Evolutionary conservation across 1,140 invertebrate genomes (phyloP).

Genomic region (Whitmania pigra): DNA sequence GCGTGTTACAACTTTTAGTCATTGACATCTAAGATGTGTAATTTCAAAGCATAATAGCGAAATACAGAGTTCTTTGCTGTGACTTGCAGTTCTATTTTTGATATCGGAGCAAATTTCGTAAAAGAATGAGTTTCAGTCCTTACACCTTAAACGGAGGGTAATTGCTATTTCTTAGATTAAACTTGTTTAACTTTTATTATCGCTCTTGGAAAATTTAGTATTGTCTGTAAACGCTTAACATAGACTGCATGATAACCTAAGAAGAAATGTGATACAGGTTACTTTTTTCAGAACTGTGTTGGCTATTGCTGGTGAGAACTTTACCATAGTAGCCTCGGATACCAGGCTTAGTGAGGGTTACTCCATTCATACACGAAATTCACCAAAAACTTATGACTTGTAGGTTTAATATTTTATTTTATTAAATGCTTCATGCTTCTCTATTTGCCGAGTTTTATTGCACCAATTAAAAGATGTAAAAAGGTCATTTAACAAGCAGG

Average conservation of each 20-base stretch:
- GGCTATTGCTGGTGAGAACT: slow-evolving; percentile 84
- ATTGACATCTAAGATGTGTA: no score
- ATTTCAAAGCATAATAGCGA: no score
- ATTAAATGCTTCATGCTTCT: background rate
- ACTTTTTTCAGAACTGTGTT: slow-evolving; percentile 38
- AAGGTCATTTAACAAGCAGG: no score
- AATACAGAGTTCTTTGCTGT: background rate
- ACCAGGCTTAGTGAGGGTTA: slow-evolving; percentile 82
- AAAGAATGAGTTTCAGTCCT: slow-evolving; percentile 11
- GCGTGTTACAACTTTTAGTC: no score
- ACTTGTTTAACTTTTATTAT: background rate
- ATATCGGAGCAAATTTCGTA: background rate
- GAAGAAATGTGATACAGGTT: no score
- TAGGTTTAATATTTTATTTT: slow-evolving; percentile 29
- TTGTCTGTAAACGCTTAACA: background rate
- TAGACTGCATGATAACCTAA: no score
- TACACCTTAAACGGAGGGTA: slow-evolving; percentile 5
- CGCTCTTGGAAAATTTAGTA: background rate
- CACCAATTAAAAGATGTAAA: slow-evolving; percentile 8
- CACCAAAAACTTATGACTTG: slow-evolving; percentile 50
- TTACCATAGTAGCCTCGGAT: slow-evolving; percentile 73
- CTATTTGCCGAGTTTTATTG: background rate
- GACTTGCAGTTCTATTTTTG: background rate
- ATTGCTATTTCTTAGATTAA: background rate
- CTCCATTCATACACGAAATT: slow-evolving; percentile 72